Conservation (phyloP, 2,797 vertebrate species). For the Neosilurus mollespiculum region DNA sequence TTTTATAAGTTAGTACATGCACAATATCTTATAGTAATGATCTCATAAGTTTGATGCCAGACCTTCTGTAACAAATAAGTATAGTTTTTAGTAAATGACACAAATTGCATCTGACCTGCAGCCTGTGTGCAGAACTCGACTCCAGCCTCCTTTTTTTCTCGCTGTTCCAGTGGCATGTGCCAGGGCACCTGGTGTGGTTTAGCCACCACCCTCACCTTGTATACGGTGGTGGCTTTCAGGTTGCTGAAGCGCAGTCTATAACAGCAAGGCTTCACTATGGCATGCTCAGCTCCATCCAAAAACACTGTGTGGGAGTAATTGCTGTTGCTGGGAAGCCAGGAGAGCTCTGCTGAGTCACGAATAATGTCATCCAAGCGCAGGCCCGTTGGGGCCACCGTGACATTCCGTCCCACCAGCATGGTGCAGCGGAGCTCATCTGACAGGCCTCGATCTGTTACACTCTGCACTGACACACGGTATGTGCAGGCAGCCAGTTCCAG, state of each 20-base stretch:
- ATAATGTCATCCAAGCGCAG: conserved; percentile 88
- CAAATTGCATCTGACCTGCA: conserved; percentile 77
- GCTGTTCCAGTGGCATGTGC: conserved; percentile 95
- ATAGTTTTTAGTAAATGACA: background rate
- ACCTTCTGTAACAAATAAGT: background rate
- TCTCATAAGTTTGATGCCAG: background rate
- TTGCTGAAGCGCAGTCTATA: conserved; percentile 87
- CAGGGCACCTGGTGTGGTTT: conserved; percentile 96
- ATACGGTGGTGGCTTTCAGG: conserved; percentile 87
- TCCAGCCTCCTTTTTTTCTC: conserved; percentile 89
- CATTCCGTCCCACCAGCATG: conserved; percentile 89
- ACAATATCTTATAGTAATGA: too few species aligned
- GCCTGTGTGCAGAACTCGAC: conserved; percentile 95
- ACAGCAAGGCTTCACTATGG: conserved; percentile 80
- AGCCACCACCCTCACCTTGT: conserved; percentile 90
- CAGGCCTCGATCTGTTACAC: conserved; percentile 80
- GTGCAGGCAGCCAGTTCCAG: conserved; percentile 86
- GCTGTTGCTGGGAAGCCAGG: conserved; percentile 95
- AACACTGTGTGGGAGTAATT: conserved; percentile 94
- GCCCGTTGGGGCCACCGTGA: conserved; percentile 89
- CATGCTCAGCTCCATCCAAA: conserved; percentile 88
- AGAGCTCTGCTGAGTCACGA: conserved; percentile 89
- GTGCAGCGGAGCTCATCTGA: conserved; percentile 93
- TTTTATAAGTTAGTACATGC: background rate
- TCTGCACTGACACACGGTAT: conserved; percentile 89